Percentiles rank a stretch among this genome's conserved stretches.
Conservation (phyloP, 2,113 vertebrate genomes). For the Clarias magur region DNA sequence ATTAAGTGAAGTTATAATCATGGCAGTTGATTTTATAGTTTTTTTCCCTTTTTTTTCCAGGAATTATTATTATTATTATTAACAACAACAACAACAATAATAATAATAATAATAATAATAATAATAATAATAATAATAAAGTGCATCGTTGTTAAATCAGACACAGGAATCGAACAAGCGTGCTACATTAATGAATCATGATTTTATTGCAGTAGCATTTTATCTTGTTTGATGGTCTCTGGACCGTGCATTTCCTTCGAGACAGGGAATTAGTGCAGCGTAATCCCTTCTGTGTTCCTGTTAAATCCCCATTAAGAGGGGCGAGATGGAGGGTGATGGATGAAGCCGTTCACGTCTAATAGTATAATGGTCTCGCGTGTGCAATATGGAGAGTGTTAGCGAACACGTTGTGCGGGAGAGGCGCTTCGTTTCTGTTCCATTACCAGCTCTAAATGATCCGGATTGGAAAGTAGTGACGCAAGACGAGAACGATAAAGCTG, state of each 20-base stretch:
- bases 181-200: neutral
- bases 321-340: slow-evolving; percentile 16
- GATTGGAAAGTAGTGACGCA: neutral
- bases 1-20: neutral
- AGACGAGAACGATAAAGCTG: neutral
- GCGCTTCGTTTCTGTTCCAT: slow-evolving; percentile 27
- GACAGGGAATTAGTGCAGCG: neutral
- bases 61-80: neutral
- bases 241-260: neutral
- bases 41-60: neutral
- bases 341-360: slow-evolving; percentile 12
- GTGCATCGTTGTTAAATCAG: neutral
- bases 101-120: no score
- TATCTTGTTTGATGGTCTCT: neutral
- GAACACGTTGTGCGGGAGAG: neutral
- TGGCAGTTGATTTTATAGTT: neutral
- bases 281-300: neutral
- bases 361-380: slow-evolving; percentile 17
- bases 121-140: no score
- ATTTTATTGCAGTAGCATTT: neutral
- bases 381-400: slow-evolving; percentile 6
- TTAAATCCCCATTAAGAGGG: slow-evolving; percentile 10
- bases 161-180: neutral
- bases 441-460: slow-evolving; percentile 16
- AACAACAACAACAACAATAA: no score